These are phyloP conservation scores for Lamellibrachia luymesi DNA, from an alignment of 1,140 invertebrate species.

Conservation along the genomic window DNA sequence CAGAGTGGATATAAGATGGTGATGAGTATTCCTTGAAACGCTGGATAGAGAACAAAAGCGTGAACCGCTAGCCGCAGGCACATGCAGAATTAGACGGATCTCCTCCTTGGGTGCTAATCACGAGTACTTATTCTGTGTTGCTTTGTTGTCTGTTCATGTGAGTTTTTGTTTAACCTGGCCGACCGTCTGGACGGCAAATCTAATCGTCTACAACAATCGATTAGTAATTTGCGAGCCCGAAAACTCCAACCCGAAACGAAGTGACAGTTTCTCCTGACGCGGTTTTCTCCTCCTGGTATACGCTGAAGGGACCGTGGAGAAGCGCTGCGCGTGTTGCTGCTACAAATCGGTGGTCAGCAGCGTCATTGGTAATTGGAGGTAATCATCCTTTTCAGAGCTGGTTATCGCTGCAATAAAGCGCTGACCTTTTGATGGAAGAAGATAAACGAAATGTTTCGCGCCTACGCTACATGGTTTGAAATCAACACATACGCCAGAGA, in stretches of 20 bases:
- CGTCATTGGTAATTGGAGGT: background rate
- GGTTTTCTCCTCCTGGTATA: background rate
- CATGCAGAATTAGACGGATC: background rate
- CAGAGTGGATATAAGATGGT: too few relatives aligned
- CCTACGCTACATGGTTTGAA: background rate
- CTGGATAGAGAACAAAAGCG: background rate
- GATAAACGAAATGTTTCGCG: background rate
- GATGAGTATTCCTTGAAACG: background rate
- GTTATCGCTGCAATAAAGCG: background rate
- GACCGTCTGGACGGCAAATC: background rate
- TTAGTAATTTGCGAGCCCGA: background rate
- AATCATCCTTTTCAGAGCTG: background rate
- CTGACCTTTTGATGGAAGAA: background rate
- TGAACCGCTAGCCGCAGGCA: background rate
- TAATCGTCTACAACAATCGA: slow-evolving; percentile 1
- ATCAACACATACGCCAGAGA: background rate
- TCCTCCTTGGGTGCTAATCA: background rate
- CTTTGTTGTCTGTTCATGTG: background rate
- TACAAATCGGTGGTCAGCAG: background rate
- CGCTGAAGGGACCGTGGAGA: background rate
- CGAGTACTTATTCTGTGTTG: background rate
- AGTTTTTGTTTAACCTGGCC: background rate
- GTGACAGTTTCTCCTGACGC: background rate
- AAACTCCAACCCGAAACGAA: background rate
- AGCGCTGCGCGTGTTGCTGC: background rate